Conservation (phyloP, 2,113 vertebrate species). For the Tragulus kanchil region DNA sequence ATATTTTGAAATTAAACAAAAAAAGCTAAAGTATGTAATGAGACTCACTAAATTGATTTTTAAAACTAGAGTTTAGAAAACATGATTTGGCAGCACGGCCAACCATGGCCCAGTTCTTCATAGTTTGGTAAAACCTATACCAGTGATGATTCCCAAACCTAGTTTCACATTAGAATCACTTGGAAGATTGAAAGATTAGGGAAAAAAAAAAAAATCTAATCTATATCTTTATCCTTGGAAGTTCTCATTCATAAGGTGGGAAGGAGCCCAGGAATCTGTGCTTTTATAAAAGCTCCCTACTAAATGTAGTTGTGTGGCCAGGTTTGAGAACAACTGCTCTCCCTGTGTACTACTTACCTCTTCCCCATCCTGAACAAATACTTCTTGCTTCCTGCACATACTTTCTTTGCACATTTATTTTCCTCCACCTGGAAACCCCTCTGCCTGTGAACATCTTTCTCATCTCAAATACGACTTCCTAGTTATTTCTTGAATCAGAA, state of each 20-base stretch:
- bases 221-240: constrained; percentile 22
- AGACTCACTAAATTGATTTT: constrained; percentile 23
- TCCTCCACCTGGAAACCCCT: not conserved
- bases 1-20: not conserved
- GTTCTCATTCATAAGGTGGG: not conserved
- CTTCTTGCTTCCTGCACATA: not conserved
- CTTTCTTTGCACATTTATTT: constrained; percentile 42
- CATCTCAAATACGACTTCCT: not conserved
- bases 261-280: not conserved
- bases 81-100: not conserved
- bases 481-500: not conserved
- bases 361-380: not conserved
- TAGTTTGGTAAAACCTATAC: not conserved
- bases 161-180: not conserved
- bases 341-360: not conserved
- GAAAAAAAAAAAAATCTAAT: not conserved
- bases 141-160: not conserved
- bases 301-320: constrained; percentile 3
- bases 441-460: not conserved
- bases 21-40: not conserved
- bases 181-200: constrained; percentile 14
- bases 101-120: not conserved
- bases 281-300: constrained; percentile 50
- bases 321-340: constrained; percentile 7
- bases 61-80: constrained; percentile 46